Conservation (phyloP, 2,888 invertebrate genomes). For the Erebia palarica region DNA sequence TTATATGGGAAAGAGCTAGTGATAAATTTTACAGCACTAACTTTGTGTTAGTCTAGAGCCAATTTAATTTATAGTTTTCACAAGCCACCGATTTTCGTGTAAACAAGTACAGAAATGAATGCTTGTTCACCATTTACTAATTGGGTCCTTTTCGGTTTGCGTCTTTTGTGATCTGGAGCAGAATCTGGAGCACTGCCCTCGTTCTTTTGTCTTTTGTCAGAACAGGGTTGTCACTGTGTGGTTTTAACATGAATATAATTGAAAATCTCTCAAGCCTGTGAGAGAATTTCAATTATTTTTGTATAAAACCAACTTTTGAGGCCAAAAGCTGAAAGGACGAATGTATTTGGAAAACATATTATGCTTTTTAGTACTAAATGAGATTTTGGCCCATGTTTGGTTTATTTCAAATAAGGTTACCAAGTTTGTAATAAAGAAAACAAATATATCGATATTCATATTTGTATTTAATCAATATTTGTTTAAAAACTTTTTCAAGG, state of each 20-base stretch:
- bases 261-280: not conserved
- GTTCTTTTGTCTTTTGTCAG: constrained; percentile 11
- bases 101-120: constrained; percentile 11
- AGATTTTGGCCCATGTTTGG: too few species aligned
- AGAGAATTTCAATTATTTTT: too few species aligned
- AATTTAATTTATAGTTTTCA: not conserved
- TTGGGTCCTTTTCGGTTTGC: constrained; percentile 19
- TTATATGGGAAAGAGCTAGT: too few species aligned
- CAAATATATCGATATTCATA: too few species aligned
- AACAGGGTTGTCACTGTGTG: not conserved
- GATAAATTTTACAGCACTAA: too few species aligned
- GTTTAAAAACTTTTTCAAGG: too few species aligned
- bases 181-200: constrained; percentile 18
- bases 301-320: too few species aligned
- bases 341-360: not conserved
- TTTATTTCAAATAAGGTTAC: too few species aligned
- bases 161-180: constrained; percentile 17
- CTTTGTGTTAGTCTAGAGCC: constrained; percentile 10
- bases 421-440: too few species aligned
- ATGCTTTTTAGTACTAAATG: not conserved
- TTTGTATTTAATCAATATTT: too few species aligned
- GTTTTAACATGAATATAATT: not conserved
- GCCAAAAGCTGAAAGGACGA: too few species aligned
- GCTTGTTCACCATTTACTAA: constrained; percentile 19
- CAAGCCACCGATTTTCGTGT: constrained; percentile 9